phyloP scores from a whole-genome alignment of 2,888 invertebrate genomes.

The Ptychoptera albimana region DNA sequence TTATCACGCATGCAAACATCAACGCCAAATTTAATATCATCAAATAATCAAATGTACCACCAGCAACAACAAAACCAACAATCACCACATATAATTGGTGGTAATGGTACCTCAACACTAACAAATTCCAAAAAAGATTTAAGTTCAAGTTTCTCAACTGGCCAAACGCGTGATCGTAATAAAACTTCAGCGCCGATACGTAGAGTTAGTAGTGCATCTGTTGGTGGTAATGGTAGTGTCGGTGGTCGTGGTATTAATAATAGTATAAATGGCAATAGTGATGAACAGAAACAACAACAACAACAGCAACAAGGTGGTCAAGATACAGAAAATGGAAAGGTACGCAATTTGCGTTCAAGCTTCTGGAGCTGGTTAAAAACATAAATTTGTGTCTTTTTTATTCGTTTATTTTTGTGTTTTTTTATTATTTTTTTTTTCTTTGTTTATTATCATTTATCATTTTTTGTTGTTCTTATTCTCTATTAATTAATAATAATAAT shows the following conservation, averaged over 20 bases:
- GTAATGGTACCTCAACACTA: conserved; percentile 5
- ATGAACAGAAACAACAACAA: conserved; percentile 10
- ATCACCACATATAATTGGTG: conserved; percentile 1
- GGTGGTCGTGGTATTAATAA: conserved; percentile 4
- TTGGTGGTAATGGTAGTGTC: conserved; percentile 12
- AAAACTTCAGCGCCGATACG: conserved; percentile 15
- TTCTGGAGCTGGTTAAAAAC: conserved; percentile 32
- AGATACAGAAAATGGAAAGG: conserved; percentile 30
- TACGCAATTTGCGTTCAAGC: conserved; percentile 32
- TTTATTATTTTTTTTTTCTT: conserved; percentile 1
- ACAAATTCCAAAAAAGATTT: conserved; percentile 13
- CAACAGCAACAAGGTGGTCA: conserved; percentile 8
- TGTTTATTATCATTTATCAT: background rate
- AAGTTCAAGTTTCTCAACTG: conserved; percentile 13
- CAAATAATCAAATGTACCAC: conserved; percentile 4
- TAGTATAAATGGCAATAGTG: conserved; percentile 11
- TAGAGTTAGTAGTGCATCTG: conserved; percentile 28
- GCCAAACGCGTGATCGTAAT: conserved; percentile 15
- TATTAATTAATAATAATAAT: background rate
- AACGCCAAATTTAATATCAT: conserved; percentile 11
- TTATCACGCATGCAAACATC: conserved; percentile 28
- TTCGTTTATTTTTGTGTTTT: background rate
- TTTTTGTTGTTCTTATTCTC: background rate
- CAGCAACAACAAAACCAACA: background rate
- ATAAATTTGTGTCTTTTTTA: conserved; percentile 12